A percentile compares a stretch with the other conserved stretches of the same genome.
These are phyloP conservation scores for Hemicordylus capensis DNA, from an alignment of 2,113 vertebrate genomes.

Conservation along the genomic window DNA sequence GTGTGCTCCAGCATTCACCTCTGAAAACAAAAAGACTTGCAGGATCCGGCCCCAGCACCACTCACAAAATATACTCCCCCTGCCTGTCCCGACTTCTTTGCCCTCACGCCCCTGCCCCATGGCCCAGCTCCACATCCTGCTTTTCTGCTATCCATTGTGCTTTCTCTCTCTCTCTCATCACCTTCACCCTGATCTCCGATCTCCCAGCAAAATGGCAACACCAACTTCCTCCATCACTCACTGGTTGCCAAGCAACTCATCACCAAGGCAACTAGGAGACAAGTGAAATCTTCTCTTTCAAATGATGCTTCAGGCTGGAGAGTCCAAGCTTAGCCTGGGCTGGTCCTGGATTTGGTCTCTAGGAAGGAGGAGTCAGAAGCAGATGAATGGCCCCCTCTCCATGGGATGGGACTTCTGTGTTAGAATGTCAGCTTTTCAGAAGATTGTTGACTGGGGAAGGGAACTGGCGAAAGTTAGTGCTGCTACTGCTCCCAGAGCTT, in stretches of 20 bases:
- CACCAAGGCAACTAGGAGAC: slow-evolving; percentile 36
- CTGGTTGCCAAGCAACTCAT: slow-evolving; percentile 30
- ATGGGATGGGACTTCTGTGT: background rate
- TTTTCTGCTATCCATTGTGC: background rate
- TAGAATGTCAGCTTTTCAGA: background rate
- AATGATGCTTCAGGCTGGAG: background rate
- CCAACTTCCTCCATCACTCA: slow-evolving; percentile 12
- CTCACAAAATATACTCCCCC: background rate
- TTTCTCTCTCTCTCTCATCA: background rate
- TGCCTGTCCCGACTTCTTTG: background rate
- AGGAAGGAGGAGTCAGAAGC: background rate
- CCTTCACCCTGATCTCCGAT: background rate
- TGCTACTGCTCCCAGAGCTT: too few species aligned
- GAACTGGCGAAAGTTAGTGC: background rate
- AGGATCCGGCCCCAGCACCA: too few species aligned
- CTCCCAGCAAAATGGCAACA: background rate
- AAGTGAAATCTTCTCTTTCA: background rate
- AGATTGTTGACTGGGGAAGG: background rate
- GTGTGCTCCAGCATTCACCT: too few species aligned
- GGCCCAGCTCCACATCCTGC: background rate
- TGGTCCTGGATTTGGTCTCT: background rate
- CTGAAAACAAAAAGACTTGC: too few species aligned
- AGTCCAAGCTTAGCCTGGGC: too few species aligned
- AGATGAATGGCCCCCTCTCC: too few species aligned
- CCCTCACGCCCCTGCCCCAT: background rate